Percentiles rank a stretch among this genome's conserved stretches.
These are phyloP conservation scores for Odocoileus hemionus DNA, from an alignment of 2,113 vertebrate genomes.

Conservation along the genomic window DNA sequence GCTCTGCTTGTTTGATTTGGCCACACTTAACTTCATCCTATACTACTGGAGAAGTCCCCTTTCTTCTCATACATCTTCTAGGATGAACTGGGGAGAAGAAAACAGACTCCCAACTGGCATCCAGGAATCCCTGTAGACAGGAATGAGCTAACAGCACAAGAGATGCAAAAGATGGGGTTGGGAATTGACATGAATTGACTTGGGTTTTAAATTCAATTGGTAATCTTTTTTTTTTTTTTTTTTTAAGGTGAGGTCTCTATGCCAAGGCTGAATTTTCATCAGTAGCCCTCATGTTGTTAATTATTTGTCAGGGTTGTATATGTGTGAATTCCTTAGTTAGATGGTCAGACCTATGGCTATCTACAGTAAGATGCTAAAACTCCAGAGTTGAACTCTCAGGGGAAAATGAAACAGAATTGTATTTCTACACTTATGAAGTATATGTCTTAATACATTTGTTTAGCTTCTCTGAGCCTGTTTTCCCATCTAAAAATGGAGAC, in stretches of 20 bases:
- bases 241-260: not conserved
- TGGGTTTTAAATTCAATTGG: not conserved
- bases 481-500: not conserved
- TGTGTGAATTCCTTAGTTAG: not conserved
- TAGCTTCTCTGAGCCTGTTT: not conserved
- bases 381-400: not conserved
- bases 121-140: not conserved
- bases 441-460: not conserved
- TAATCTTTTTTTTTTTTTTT: not conserved
- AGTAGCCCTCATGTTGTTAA: not conserved
- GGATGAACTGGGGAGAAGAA: not conserved
- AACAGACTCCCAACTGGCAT: not conserved
- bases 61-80: not conserved
- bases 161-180: not conserved
- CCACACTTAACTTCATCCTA: not conserved
- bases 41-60: not conserved
- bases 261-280: not conserved
- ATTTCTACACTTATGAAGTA: not conserved
- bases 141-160: not conserved
- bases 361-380: not conserved
- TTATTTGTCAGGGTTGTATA: not conserved
- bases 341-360: not conserved
- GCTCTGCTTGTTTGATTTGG: not conserved
- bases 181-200: not conserved
- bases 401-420: not conserved